Evolutionary conservation across 2,113 vertebrate genomes (phyloP).

Genomic region (Onychostoma macrolepis): DNA sequence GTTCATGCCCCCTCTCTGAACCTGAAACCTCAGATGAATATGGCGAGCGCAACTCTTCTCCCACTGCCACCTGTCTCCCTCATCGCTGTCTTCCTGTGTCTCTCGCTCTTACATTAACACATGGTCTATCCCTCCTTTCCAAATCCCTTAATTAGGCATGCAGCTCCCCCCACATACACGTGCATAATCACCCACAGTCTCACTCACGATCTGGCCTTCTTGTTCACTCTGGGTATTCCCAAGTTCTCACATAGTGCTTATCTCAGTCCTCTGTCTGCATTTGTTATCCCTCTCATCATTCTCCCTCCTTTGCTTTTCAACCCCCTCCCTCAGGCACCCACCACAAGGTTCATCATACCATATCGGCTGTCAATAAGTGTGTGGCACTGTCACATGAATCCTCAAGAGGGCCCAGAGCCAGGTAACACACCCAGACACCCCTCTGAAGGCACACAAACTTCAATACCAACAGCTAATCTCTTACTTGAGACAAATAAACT

Average conservation of each 20-base stretch:
- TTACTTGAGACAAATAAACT: not conserved
- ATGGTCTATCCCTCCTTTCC: not conserved
- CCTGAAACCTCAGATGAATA: conserved; percentile 16
- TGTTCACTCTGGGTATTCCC: not conserved
- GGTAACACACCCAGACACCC: not conserved
- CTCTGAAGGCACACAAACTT: not conserved
- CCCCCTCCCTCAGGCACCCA: not conserved
- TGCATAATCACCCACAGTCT: conserved; percentile 34
- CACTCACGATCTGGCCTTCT: conserved; percentile 25
- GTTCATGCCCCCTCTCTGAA: conserved; percentile 18
- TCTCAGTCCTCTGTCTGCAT: conserved; percentile 27
- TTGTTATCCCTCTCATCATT: conserved; percentile 33
- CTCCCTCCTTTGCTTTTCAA: conserved; percentile 29
- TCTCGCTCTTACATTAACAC: conserved; percentile 13
- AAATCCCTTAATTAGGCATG: conserved; percentile 20
- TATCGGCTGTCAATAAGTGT: conserved; percentile 68
- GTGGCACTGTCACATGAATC: conserved; percentile 73
- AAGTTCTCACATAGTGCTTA: conserved; percentile 6
- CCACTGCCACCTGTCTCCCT: not conserved
- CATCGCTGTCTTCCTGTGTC: not conserved
- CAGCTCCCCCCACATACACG: not conserved
- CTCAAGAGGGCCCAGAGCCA: conserved; percentile 43
- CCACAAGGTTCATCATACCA: conserved; percentile 52
- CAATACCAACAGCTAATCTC: not conserved
- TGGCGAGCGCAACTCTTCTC: not conserved